Evolutionary conservation across 2,113 vertebrate genomes (phyloP).

Genomic region (Clarias macrocephalus): DNA sequence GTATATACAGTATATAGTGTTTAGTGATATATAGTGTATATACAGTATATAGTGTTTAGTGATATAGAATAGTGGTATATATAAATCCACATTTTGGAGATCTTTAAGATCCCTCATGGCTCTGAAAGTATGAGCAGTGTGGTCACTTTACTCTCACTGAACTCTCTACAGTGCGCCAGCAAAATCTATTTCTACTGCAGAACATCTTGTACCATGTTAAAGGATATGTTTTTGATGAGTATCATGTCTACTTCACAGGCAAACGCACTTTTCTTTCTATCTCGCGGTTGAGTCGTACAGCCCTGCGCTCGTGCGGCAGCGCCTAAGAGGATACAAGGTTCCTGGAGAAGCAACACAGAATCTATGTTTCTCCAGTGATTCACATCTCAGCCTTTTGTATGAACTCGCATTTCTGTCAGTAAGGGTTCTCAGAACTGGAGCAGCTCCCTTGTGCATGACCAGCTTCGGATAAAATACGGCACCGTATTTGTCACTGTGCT

Average conservation of each 20-base stretch:
- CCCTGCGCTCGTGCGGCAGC: neutral
- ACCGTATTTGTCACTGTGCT: constrained; percentile 6
- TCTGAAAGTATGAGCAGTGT: constrained; percentile 15
- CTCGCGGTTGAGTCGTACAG: neutral
- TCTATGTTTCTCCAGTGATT: constrained; percentile 25
- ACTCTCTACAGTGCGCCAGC: neutral
- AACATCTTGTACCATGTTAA: neutral
- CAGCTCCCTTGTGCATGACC: constrained; percentile 47
- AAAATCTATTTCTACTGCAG: neutral
- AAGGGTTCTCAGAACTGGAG: constrained; percentile 48
- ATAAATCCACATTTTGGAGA: no score
- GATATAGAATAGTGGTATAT: no score
- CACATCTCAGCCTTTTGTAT: neutral
- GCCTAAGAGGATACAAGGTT: neutral
- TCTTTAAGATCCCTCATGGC: constrained; percentile 18
- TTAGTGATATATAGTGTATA: no score
- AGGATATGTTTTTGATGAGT: neutral
- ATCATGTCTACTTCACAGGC: neutral
- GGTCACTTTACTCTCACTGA: neutral
- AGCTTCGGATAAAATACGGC: constrained; percentile 12
- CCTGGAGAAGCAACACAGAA: constrained; percentile 22
- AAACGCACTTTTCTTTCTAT: neutral
- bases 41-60: no score
- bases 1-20: no score
- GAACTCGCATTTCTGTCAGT: constrained; percentile 14